Evolutionary conservation across 2,797 vertebrate genomes (phyloP).

Genomic region (Sebastes matsubarae): DNA sequence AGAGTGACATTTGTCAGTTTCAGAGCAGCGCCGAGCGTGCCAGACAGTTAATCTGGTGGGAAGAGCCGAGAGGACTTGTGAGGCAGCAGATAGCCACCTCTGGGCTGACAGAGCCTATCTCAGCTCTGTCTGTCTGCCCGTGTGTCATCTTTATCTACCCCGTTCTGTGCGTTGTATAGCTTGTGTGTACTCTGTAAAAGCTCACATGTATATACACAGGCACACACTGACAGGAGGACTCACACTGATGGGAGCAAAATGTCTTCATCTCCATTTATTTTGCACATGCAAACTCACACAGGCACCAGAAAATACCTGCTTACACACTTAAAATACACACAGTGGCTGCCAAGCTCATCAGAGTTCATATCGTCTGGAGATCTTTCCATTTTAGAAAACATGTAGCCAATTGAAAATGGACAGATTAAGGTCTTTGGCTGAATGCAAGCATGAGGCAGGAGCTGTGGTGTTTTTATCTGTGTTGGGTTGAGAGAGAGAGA

Average conservation of each 20-base stretch:
- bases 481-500: neutral
- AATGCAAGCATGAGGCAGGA: slow-evolving; percentile 24
- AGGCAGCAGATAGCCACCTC: slow-evolving; percentile 55
- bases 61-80: slow-evolving; percentile 43
- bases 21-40: slow-evolving; percentile 26
- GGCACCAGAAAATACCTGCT: neutral
- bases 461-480: slow-evolving; percentile 28
- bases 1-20: slow-evolving; percentile 61
- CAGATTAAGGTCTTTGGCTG: slow-evolving; percentile 18
- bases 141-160: slow-evolving; percentile 46
- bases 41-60: slow-evolving; percentile 54
- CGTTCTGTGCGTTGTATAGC: slow-evolving; percentile 15
- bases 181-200: slow-evolving; percentile 3
- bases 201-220: slow-evolving; percentile 6
- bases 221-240: slow-evolving; percentile 12
- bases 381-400: slow-evolving; percentile 40
- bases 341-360: neutral
- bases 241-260: neutral
- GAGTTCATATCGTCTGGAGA: neutral
- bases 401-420: slow-evolving; percentile 3
- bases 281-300: neutral
- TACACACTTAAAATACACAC: neutral
- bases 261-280: neutral
- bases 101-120: slow-evolving; percentile 61
- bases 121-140: slow-evolving; percentile 45